A percentile compares a stretch with the other conserved stretches of the same genome.
Conservation (phyloP, 2,888 invertebrate species). For the Apocheima hispidaria region DNA sequence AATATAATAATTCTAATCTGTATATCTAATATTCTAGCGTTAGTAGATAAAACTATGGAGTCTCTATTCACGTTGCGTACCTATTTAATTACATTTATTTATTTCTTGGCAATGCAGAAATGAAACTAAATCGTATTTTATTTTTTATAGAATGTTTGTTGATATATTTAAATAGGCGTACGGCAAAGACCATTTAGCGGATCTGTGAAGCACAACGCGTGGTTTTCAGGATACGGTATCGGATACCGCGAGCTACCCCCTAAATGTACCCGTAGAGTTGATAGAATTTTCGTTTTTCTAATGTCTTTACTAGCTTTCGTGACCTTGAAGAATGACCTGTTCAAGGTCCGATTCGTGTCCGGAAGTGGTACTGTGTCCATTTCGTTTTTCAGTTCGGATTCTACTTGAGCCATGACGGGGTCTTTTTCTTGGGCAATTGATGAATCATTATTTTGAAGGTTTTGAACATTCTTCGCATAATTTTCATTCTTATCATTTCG, state of each 20-base stretch:
- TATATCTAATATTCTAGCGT: too few relatives aligned
- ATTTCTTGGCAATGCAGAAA: too few relatives aligned
- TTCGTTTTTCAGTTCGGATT: conserved; percentile 51
- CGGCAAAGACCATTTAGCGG: conserved; percentile 63
- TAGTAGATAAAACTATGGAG: too few relatives aligned
- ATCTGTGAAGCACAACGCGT: conserved; percentile 64
- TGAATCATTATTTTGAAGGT: not conserved
- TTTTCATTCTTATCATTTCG: not conserved
- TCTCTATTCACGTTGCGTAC: too few relatives aligned
- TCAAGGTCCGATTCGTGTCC: not conserved
- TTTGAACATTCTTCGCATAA: conserved; percentile 1
- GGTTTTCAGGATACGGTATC: conserved; percentile 65
- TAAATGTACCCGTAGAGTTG: conserved; percentile 57
- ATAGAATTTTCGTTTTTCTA: conserved; percentile 10
- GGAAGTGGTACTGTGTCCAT: conserved; percentile 29
- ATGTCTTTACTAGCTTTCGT: too few relatives aligned
- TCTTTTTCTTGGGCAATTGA: not conserved
- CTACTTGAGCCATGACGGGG: conserved; percentile 45
- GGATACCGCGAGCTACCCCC: conserved; percentile 59
- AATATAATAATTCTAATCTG: too few relatives aligned
- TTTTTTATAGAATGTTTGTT: not conserved
- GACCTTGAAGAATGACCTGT: not conserved
- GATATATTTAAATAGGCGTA: conserved; percentile 45
- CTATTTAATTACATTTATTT: too few relatives aligned
- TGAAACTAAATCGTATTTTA: too few relatives aligned